Percentiles rank a stretch among this genome's conserved stretches.
phyloP scores from a whole-genome alignment of 2,113 vertebrate species.

The Dendropsophus ebraccatus region DNA sequence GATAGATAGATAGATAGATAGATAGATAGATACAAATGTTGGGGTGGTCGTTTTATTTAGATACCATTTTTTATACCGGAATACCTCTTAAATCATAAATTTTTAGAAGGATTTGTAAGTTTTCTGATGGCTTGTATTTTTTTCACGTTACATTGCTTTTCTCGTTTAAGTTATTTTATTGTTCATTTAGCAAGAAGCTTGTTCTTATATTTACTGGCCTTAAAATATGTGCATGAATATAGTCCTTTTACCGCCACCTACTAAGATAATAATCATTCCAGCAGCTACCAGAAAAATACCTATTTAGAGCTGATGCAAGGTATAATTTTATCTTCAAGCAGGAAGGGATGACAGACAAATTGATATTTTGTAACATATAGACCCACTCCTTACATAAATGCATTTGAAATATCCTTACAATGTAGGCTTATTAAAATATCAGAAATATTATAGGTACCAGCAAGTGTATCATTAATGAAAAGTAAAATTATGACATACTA shows the following conservation, averaged over 20 bases:
- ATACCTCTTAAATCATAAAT: too few species aligned
- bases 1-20: too few species aligned
- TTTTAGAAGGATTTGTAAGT: too few species aligned
- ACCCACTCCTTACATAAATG: not conserved
- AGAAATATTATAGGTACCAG: not conserved
- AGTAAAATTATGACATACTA: not conserved
- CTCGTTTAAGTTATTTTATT: not conserved
- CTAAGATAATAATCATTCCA: constrained; percentile 27
- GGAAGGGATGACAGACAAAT: constrained; percentile 2
- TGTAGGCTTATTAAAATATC: not conserved
- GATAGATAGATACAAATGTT: too few species aligned
- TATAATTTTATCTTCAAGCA: constrained; percentile 38
- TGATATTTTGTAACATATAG: not conserved
- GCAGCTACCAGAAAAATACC: constrained; percentile 10
- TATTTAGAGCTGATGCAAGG: not conserved
- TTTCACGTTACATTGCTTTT: not conserved
- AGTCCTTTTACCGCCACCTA: constrained; percentile 21
- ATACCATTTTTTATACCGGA: too few species aligned
- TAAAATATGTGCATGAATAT: constrained; percentile 32
- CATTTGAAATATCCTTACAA: not conserved
- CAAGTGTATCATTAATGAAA: not conserved
- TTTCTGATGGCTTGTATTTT: not conserved
- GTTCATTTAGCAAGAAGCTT: not conserved
- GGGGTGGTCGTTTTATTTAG: too few species aligned
- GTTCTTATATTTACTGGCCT: constrained; percentile 5